Evolutionary conservation across 2,888 invertebrate species (phyloP).

Genomic region (Ophion ellenae): DNA sequence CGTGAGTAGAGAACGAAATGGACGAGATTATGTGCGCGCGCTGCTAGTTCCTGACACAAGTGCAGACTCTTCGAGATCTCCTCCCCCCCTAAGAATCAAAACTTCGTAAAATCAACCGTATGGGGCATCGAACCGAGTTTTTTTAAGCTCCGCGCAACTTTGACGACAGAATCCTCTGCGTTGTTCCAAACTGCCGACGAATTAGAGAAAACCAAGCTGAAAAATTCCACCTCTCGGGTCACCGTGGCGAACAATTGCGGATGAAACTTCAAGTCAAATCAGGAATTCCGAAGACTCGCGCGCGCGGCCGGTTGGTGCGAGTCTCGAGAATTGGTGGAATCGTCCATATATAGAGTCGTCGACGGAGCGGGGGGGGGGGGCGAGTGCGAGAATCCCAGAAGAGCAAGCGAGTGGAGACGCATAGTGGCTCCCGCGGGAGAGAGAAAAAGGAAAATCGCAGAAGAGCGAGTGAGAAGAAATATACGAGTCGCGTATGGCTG

Average conservation of each 20-base stretch:
- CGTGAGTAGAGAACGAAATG: slow-evolving; percentile 26
- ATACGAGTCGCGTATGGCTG: slow-evolving; percentile 79
- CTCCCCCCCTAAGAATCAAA: too few species aligned
- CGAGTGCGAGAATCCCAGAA: slow-evolving; percentile 29
- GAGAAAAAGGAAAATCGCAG: slow-evolving; percentile 46
- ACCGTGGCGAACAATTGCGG: background rate
- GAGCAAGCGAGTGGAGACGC: slow-evolving; percentile 7
- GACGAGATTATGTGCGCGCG: slow-evolving; percentile 2
- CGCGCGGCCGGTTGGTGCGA: too few species aligned
- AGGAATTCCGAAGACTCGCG: background rate
- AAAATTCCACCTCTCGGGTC: background rate
- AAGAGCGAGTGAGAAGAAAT: slow-evolving; percentile 69
- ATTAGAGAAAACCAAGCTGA: background rate
- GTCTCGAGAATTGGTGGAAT: slow-evolving; percentile 8
- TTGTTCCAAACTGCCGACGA: background rate
- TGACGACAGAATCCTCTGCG: background rate
- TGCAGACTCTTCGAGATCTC: too few species aligned
- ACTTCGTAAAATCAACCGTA: too few species aligned
- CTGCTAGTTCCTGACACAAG: too few species aligned
- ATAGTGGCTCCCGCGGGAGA: background rate
- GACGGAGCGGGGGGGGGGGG: background rate
- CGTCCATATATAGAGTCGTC: slow-evolving; percentile 38
- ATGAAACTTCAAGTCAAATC: slow-evolving; percentile 9
- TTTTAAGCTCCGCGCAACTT: background rate
- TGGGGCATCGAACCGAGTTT: background rate